Evolutionary conservation across 2,113 vertebrate genomes (phyloP), one percentile per base, ranked within the genome.

Genomic region (Deroptyus accipitrinus): DNA sequence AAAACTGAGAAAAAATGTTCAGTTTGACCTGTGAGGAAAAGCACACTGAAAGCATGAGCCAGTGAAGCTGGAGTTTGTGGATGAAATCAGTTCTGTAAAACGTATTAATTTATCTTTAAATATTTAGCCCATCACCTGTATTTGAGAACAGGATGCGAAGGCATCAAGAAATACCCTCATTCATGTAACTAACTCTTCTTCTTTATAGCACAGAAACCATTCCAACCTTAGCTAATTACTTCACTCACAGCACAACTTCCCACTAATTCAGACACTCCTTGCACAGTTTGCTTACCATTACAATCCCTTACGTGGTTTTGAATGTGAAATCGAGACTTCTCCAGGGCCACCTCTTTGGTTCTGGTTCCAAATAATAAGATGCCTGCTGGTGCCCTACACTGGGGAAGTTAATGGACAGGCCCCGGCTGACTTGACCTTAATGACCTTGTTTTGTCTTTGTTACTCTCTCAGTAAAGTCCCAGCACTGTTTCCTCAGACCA

Each of bases 21-120:
- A 46, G 41, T 62, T 48, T 73, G 57, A 82, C 83, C 51, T 84
- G 86, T 82, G 91, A 95, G 80, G 79, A 94, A 93, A 96, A 90
- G 8, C 51, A 42, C 14, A 35, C 57, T 62, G 80, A 72, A 95
- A 92, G 42, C 28, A 52, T 1, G 16, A 92, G 52, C 64, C 42
- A 90, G 42, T 68, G 37, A 68, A 78, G 41, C 42, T 75, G 48
- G 77, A 70, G 33, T 72, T 62, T 79, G 51, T 81, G 48, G 39
- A 20, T 62, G 69, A 92, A 20, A 86, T 78, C 61, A 57, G 25
- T 81, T 94, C 62, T 76, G 35, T 55, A 57, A 72, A 81, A 75
- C 17, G 27, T 46, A 83, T 51, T 88, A 37, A 22, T 22, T 88
- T 68, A n/a, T 44, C 39, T 83, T 92, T 44, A 86, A 75, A 59